phyloP scores from a whole-genome alignment of 2,888 invertebrate genomes.

The Ornithoptera alexandrae region DNA sequence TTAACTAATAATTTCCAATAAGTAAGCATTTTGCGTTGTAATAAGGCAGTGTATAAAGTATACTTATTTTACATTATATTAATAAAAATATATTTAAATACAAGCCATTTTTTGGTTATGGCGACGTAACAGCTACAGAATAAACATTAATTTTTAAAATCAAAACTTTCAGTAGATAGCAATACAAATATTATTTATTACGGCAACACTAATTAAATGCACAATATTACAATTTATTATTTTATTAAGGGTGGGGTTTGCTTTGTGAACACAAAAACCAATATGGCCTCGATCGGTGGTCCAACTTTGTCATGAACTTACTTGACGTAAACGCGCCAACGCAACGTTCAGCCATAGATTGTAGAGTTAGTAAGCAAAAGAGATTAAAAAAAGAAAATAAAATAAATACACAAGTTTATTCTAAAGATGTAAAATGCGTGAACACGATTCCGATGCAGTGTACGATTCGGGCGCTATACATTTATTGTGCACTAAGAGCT shows the following conservation, averaged over 20 bases:
- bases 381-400: conserved; percentile 10
- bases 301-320: conserved; percentile 23
- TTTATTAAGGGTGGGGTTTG: conserved; percentile 2
- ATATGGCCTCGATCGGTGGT: conserved; percentile 27
- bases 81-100: too few relatives aligned
- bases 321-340: background rate
- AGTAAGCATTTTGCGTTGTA: too few relatives aligned
- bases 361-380: background rate
- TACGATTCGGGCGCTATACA: background rate
- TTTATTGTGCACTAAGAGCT: background rate
- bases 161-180: background rate
- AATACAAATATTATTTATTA: background rate
- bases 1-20: too few relatives aligned
- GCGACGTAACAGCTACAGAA: too few relatives aligned
- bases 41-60: too few relatives aligned
- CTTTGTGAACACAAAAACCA: conserved; percentile 17
- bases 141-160: too few relatives aligned
- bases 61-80: too few relatives aligned
- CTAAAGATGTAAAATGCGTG: background rate
- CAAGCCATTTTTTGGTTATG: too few relatives aligned
- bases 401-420: conserved; percentile 12
- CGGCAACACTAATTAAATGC: too few relatives aligned
- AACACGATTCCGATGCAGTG: background rate
- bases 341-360: background rate
- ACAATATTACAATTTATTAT: background rate